phyloP scores from a whole-genome alignment of 2,113 vertebrate species.

The Girardinichthys multiradiatus region DNA sequence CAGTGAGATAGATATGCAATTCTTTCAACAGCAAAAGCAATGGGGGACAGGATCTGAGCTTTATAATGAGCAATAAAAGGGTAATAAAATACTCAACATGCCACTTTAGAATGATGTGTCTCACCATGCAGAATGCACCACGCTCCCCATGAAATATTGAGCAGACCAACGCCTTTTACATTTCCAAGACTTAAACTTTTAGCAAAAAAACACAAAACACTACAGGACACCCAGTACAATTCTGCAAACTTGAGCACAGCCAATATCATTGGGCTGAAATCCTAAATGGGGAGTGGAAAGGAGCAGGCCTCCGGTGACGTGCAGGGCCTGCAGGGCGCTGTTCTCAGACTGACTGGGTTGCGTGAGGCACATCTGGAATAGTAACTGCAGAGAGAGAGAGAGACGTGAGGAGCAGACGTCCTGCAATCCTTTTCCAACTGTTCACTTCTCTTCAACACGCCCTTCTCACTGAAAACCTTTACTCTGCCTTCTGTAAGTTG shows the following conservation, averaged over 20 bases:
- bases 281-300: not conserved
- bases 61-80: not conserved
- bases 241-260: not conserved
- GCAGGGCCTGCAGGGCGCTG: slow-evolving; percentile 79
- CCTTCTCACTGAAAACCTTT: slow-evolving; percentile 39
- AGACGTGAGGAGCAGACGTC: slow-evolving; percentile 64
- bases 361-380: slow-evolving; percentile 82
- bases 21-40: not conserved
- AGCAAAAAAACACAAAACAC: not conserved
- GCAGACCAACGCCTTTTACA: not conserved
- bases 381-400: slow-evolving; percentile 59
- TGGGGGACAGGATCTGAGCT: not conserved
- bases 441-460: slow-evolving; percentile 44
- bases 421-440: slow-evolving; percentile 45
- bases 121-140: not conserved
- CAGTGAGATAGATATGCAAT: too few species aligned
- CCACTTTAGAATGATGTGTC: not conserved
- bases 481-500: slow-evolving; percentile 75
- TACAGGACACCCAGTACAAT: slow-evolving; percentile 23
- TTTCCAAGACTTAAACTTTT: not conserved
- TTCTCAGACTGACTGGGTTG: slow-evolving; percentile 74
- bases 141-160: not conserved
- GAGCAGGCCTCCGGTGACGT: slow-evolving; percentile 76
- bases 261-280: not conserved
- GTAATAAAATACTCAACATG: not conserved